Evolutionary conservation across 23 tunicate genomes (phyloP), one percentile per base, ranked within the genome.

Genomic region (Trididemnum clinides): DNA sequence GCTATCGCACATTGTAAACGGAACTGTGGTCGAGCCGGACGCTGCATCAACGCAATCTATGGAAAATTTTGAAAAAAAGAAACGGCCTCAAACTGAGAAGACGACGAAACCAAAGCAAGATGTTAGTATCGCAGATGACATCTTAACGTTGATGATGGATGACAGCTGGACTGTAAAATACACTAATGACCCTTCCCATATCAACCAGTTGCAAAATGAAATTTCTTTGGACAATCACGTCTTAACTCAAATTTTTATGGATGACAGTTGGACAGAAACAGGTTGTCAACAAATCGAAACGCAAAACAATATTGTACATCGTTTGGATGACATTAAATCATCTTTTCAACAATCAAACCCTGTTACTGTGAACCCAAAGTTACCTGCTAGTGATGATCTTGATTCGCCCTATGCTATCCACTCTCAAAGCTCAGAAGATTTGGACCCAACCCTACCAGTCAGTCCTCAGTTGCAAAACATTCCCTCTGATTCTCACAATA

Each of bases 61-160:
- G n/a, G n/a, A n/a, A n/a, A n/a, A n/a, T n/a, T n/a, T n/a, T n/a
- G n/a, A n/a, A n/a, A n/a, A n/a, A n/a, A n/a, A n/a, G n/a, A n/a
- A n/a, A n/a, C n/a, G n/a, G n/a, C n/a, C n/a, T n/a, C n/a, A n/a
- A n/a, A n/a, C n/a, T n/a, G n/a, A n/a, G n/a, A n/a, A n/a, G n/a
- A n/a, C n/a, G 6, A 5, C 77, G 38, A 31, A 32, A 10, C 18
- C 77, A 70, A 33, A 70, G 30, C 36, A 28, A 70, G 59, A 86
- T 82, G 12, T 64, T 32, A 86, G 90, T 34, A 91, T 91, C 74
- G 51, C 90, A 31, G 86, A 78, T 0, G 90, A 91, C 2, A 57
- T 91, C 25, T 50, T 91, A 49, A 28, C 85, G 28, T 58, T 91
- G 44, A 64, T 86, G 15, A 86, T 91, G 96, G 96, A 91, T 27